A percentile compares a stretch with the other conserved stretches of the same genome.
phyloP scores from a whole-genome alignment of 2,888 invertebrate species.

The Hemithea aestivaria region DNA sequence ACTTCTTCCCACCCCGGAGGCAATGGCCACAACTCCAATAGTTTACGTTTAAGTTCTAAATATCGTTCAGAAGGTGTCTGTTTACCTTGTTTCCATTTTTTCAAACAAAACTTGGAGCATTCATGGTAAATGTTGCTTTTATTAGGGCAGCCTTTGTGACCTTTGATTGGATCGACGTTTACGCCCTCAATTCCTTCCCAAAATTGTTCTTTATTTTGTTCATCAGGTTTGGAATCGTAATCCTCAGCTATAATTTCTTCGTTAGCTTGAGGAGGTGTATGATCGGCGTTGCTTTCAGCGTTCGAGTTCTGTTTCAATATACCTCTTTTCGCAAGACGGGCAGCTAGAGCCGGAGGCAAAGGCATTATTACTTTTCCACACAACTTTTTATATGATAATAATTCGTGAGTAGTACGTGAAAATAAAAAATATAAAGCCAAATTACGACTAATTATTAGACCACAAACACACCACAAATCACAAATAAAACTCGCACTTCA shows the following conservation, averaged over 20 bases:
- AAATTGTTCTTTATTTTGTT: constrained; percentile 69
- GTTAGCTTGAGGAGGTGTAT: constrained; percentile 65
- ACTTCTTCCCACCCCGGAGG: constrained; percentile 96
- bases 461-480: no score
- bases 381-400: not conserved
- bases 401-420: no score
- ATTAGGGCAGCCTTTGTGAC: constrained; percentile 93
- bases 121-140: constrained; percentile 96
- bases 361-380: constrained; percentile 82
- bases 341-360: constrained; percentile 91
- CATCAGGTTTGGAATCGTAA: constrained; percentile 86
- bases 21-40: constrained; percentile 92
- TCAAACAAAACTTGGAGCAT: constrained; percentile 93
- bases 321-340: constrained; percentile 92
- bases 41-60: constrained; percentile 84
- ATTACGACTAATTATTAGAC: no score
- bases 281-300: constrained; percentile 68
- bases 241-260: constrained; percentile 97
- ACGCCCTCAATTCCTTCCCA: constrained; percentile 78
- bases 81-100: constrained; percentile 89
- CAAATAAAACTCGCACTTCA: no score
- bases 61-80: constrained; percentile 86
- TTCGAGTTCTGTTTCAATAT: constrained; percentile 73
- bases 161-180: constrained; percentile 78
- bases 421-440: no score